Percentiles rank a stretch among this genome's conserved stretches.
Conservation (phyloP, 1,140 invertebrate genomes). For the Teleogryllus occipitalis region DNA sequence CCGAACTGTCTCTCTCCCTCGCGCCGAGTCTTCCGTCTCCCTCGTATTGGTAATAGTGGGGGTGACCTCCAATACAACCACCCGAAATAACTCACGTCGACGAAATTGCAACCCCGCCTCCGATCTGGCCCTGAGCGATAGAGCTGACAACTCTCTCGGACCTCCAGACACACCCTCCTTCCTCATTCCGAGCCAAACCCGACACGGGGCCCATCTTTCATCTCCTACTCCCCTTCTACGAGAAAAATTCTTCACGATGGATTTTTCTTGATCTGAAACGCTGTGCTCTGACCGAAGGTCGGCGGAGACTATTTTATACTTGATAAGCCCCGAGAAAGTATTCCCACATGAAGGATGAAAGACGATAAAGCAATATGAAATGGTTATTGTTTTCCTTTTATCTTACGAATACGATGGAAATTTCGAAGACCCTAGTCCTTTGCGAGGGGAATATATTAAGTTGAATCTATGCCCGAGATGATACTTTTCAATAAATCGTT, state of each 20-base stretch:
- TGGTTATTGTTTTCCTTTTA: not conserved
- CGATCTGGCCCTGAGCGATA: not conserved
- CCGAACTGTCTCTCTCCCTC: not conserved
- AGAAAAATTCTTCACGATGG: not conserved
- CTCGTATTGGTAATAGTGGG: not conserved
- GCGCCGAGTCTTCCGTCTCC: not conserved
- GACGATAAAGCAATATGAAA: not conserved
- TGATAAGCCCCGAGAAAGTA: not conserved
- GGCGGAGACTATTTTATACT: not conserved
- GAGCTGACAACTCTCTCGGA: not conserved
- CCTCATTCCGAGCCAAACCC: not conserved
- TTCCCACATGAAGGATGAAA: not conserved
- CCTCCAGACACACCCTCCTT: not conserved
- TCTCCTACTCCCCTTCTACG: not conserved
- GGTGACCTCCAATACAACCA: not conserved
- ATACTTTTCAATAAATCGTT: constrained; percentile 6
- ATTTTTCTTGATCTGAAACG: constrained; percentile 5
- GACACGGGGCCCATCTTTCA: not conserved
- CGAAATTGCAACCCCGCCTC: not conserved
- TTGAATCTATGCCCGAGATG: not conserved
- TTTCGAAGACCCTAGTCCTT: not conserved
- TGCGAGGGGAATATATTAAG: not conserved
- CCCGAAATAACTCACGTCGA: not conserved
- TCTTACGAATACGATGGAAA: not conserved
- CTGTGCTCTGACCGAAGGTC: not conserved